phyloP scores from a whole-genome alignment of 2,113 vertebrate species.

The Meleagris gallopavo region DNA sequence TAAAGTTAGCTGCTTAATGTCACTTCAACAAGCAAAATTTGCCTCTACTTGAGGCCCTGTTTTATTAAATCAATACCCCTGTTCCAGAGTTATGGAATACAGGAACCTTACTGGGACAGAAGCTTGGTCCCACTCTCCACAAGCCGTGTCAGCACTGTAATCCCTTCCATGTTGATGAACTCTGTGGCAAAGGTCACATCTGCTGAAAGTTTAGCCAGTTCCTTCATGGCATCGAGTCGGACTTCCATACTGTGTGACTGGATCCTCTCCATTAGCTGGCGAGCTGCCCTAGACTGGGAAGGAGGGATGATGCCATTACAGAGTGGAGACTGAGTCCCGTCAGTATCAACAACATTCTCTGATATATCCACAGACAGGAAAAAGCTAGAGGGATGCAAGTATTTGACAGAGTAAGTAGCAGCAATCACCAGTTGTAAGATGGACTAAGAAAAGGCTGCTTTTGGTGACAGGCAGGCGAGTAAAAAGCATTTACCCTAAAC shows the following conservation, averaged over 20 bases:
- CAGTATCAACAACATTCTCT: neutral
- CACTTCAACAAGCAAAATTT: neutral
- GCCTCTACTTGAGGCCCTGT: neutral
- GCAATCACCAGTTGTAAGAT: neutral
- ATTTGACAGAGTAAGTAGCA: neutral
- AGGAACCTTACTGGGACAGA: conserved; percentile 81
- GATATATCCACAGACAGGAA: neutral
- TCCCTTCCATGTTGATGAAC: conserved; percentile 98
- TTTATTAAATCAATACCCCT: neutral
- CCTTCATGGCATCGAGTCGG: conserved; percentile 96
- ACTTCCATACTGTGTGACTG: conserved; percentile 92
- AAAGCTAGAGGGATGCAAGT: neutral
- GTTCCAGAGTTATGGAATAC: neutral
- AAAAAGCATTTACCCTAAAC: neutral
- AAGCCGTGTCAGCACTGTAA: conserved; percentile 91
- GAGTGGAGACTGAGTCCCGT: neutral
- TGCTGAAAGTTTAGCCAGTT: conserved; percentile 95
- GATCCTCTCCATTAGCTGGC: conserved; percentile 95
- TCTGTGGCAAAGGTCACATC: conserved; percentile 95
- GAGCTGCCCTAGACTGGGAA: conserved; percentile 90
- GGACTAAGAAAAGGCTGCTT: neutral
- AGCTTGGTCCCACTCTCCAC: conserved; percentile 96
- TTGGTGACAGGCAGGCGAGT: neutral
- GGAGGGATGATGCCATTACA: neutral
- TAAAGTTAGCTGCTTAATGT: neutral